These are phyloP conservation scores for Vireo altiloquus DNA, from an alignment of 2,113 vertebrate species.

Conservation along the genomic window DNA sequence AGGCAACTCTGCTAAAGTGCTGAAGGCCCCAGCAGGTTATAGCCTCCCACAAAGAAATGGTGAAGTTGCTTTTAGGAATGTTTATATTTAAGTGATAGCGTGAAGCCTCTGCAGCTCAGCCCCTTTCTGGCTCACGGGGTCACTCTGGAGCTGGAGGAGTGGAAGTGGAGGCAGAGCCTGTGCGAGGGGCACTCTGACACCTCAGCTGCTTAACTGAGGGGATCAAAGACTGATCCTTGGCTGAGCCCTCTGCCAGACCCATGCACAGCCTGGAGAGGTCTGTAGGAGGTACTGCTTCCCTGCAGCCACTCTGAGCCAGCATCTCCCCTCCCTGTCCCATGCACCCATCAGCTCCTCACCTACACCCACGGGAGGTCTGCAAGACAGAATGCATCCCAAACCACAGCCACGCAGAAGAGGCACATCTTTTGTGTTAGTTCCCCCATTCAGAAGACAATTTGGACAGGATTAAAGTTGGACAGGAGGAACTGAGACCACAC, in stretches of 20 bases:
- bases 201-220: background rate
- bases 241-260: background rate
- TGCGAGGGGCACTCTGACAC: background rate
- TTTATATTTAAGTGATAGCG: conserved; percentile 32
- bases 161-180: background rate
- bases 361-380: background rate
- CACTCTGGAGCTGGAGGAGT: background rate
- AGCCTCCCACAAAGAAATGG: conserved; percentile 13
- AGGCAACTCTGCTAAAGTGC: background rate
- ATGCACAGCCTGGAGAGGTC: background rate
- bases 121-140: background rate
- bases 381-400: background rate
- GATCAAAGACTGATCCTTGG: background rate
- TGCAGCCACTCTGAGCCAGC: background rate
- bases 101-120: background rate
- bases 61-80: conserved; percentile 31
- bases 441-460: background rate
- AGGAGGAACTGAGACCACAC: background rate
- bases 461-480: background rate
- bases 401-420: background rate
- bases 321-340: background rate
- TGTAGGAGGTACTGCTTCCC: background rate
- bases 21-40: conserved; percentile 11
- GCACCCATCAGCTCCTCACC: background rate
- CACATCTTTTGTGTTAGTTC: background rate